These are phyloP conservation scores for Ectemnius cavifrons DNA, from an alignment of 2,888 invertebrate genomes.

Conservation along the genomic window DNA sequence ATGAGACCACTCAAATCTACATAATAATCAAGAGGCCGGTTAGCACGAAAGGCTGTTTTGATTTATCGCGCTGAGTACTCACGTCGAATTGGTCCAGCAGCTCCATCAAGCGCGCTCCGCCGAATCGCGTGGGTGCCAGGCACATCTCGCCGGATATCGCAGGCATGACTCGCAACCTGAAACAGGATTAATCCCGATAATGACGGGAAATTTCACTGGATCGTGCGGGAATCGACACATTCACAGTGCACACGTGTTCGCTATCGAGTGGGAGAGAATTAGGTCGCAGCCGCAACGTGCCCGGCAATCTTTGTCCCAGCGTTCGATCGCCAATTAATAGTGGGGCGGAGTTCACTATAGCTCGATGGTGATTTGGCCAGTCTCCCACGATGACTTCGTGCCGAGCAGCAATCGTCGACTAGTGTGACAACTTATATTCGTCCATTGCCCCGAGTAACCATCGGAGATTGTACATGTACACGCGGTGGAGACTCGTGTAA, in stretches of 20 bases:
- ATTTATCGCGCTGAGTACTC: constrained; percentile 34
- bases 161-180: constrained; percentile 26
- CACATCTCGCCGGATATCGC: neutral
- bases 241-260: constrained; percentile 10
- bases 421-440: constrained; percentile 24
- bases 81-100: constrained; percentile 31
- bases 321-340: constrained; percentile 28
- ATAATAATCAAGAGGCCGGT: neutral
- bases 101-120: neutral
- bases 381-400: constrained; percentile 5
- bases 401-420: constrained; percentile 14
- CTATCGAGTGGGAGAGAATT: constrained; percentile 6
- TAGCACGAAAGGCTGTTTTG: neutral
- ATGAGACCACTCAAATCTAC: too few species aligned
- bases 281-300: constrained; percentile 35
- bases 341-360: neutral
- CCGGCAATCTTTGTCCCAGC: neutral
- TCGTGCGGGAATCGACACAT: constrained; percentile 22
- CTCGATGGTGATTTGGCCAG: constrained; percentile 8
- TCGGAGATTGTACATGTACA: neutral
- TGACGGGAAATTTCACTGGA: neutral
- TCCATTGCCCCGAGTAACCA: neutral
- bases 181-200: constrained; percentile 23
- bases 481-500: neutral
- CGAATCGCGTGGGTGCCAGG: neutral